Conservation (phyloP, 2,888 invertebrate species). For the Hetaerina titia region DNA sequence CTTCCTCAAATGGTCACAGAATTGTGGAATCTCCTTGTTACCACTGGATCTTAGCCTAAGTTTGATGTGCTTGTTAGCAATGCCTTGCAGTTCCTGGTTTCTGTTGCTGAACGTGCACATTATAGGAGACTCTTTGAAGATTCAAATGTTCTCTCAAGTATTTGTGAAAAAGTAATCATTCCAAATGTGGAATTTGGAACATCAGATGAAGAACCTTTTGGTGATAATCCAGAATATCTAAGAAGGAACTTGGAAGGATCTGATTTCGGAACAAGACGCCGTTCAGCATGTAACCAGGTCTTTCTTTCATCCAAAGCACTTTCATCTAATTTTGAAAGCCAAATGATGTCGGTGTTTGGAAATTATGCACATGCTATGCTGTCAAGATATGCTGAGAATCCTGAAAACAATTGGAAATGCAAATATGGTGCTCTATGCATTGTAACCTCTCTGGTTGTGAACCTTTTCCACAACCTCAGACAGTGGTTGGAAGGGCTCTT, state of each 20-base stretch:
- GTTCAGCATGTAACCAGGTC: slow-evolving; percentile 99
- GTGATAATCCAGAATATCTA: slow-evolving; percentile 98
- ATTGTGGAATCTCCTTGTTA: slow-evolving; percentile 73
- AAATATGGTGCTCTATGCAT: slow-evolving; percentile 98
- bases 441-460: slow-evolving; percentile 95
- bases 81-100: slow-evolving; percentile 95
- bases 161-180: slow-evolving; percentile 99
- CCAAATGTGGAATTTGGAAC: slow-evolving; percentile 98
- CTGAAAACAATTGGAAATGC: slow-evolving; percentile 90
- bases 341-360: slow-evolving; percentile 92
- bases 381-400: slow-evolving; percentile 87
- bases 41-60: too few species aligned
- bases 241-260: slow-evolving; percentile 98
- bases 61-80: slow-evolving; percentile 98
- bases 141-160: slow-evolving; percentile 90
- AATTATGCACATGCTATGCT: slow-evolving; percentile 92
- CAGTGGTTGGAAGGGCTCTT: slow-evolving; percentile 84
- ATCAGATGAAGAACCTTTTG: slow-evolving; percentile 97
- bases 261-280: slow-evolving; percentile 96
- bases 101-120: slow-evolving; percentile 93
- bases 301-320: too few species aligned
- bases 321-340: slow-evolving; percentile 91
- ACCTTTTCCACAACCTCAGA: slow-evolving; percentile 89
- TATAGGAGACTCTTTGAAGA: slow-evolving; percentile 95
- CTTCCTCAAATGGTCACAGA: slow-evolving; percentile 1